Evolutionary conservation across 2,888 invertebrate genomes (phyloP).

Genomic region (Epicampocera succincta): DNA sequence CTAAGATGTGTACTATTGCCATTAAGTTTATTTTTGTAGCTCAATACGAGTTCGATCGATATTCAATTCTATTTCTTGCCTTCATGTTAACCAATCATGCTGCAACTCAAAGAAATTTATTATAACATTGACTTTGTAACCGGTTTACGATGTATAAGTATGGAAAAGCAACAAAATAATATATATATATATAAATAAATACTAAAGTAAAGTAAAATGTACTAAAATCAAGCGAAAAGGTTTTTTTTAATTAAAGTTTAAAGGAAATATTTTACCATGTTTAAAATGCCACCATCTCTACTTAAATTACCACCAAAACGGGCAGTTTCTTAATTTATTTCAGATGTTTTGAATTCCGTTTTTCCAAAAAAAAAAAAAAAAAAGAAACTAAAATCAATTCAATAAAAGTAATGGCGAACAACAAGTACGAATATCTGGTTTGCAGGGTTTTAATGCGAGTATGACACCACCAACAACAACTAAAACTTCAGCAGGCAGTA

Average conservation of each 20-base stretch:
- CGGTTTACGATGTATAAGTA: neutral
- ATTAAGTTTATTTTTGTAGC: neutral
- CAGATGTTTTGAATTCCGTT: neutral
- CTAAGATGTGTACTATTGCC: no score
- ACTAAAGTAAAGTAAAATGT: no score
- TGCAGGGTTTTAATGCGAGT: no score
- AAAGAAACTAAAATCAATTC: neutral
- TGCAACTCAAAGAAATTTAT: neutral
- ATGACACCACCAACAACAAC: no score
- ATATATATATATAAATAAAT: no score
- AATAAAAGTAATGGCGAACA: neutral
- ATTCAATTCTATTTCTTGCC: neutral
- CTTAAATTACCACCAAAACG: neutral
- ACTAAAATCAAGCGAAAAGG: neutral
- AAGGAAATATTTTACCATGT: neutral
- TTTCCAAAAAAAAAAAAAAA: neutral
- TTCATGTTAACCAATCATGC: neutral
- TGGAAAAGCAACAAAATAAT: no score
- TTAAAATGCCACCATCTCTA: neutral
- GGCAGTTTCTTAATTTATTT: neutral
- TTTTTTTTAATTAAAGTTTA: neutral
- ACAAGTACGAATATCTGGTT: neutral
- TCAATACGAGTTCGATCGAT: neutral
- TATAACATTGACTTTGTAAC: conserved; percentile 28
- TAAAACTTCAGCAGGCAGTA: no score